A percentile compares a stretch with the other conserved stretches of the same genome.
phyloP scores from a whole-genome alignment of 2,888 invertebrate species.

The Amphipoea oculea region DNA sequence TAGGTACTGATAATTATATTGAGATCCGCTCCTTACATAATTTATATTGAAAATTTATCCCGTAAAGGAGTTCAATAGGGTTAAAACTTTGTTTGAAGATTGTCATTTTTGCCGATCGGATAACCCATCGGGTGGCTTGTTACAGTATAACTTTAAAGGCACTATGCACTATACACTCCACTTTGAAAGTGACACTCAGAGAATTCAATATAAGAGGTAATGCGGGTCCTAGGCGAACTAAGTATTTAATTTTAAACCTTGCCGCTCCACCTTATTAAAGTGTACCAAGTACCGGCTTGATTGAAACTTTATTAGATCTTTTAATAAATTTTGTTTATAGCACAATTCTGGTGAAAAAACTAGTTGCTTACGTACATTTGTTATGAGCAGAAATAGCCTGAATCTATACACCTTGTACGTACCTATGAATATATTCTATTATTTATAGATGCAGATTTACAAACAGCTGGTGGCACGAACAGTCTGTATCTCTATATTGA shows the following conservation, averaged over 20 bases:
- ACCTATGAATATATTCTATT: too few relatives aligned
- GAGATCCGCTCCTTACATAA: background rate
- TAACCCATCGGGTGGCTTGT: background rate
- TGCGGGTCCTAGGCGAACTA: background rate
- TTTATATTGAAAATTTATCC: too few relatives aligned
- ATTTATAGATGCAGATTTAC: too few relatives aligned
- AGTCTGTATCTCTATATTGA: background rate
- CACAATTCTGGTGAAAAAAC: background rate
- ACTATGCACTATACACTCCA: background rate
- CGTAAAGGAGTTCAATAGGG: background rate
- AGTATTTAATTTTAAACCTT: background rate
- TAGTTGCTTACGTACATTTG: background rate
- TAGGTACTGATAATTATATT: background rate
- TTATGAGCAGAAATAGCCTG: background rate
- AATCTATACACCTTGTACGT: background rate
- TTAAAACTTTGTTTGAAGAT: background rate
- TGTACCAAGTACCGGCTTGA: background rate
- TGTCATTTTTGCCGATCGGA: background rate
- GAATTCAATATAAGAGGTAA: background rate
- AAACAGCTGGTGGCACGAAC: too few relatives aligned
- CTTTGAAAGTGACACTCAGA: background rate
- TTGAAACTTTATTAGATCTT: background rate
- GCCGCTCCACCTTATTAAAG: background rate
- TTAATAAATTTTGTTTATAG: background rate
- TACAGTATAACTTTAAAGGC: background rate